These are phyloP conservation scores for Hexactinellida sp. DNA, from an alignment of 37 sponge, comb jelly and placozoan genomes.

Conservation along the genomic window DNA sequence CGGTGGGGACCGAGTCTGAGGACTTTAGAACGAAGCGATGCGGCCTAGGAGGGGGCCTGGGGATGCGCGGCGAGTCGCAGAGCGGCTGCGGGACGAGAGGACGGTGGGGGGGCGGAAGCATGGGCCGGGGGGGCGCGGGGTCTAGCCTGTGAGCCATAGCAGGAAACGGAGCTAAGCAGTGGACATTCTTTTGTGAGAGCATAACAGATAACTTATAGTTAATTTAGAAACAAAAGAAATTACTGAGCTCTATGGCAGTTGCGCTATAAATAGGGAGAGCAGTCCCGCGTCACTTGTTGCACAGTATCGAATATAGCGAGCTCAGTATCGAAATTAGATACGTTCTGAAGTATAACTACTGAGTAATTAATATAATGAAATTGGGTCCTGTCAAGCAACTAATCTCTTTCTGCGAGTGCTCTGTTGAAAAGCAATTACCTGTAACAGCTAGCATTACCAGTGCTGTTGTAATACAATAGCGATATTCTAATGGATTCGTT, in stretches of 20 bases:
- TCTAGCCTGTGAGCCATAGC: neutral
- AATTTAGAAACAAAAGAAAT: no score
- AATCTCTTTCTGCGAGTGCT: neutral
- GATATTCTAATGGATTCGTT: neutral
- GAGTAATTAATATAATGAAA: no score
- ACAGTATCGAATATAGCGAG: no score
- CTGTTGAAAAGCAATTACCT: neutral
- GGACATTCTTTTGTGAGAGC: neutral
- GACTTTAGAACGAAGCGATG: neutral
- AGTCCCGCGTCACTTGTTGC: no score
- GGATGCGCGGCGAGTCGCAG: neutral
- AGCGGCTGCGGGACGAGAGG: neutral
- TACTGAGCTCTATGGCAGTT: no score
- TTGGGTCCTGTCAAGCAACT: no score
- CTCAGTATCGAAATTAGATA: no score
- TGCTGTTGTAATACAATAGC: neutral
- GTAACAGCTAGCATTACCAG: neutral
- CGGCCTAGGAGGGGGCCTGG: neutral
- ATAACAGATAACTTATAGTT: no score
- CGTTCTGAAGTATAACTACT: no score
- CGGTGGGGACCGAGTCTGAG: neutral
- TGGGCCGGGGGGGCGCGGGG: neutral
- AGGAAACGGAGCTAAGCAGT: neutral
- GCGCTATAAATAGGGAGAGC: no score
- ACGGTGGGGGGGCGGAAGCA: neutral